Evolutionary conservation across 2,888 invertebrate species (phyloP).

Genomic region (Gymnocheta viridis): DNA sequence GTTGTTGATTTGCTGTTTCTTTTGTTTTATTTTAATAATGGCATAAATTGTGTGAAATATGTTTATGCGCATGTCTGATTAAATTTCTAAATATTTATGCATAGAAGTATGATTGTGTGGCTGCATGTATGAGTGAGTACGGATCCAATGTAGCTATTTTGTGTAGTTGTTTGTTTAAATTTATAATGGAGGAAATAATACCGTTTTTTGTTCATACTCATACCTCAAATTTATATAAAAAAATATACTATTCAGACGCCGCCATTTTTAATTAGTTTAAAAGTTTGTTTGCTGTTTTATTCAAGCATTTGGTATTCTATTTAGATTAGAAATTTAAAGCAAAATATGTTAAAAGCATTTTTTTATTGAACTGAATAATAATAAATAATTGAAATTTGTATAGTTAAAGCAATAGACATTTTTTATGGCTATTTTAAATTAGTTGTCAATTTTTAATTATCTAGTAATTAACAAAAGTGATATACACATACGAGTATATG

Average conservation of each 20-base stretch:
- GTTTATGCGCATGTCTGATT: slow-evolving; percentile 67
- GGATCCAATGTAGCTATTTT: background rate
- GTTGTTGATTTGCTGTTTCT: slow-evolving; percentile 3
- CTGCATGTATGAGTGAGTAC: background rate
- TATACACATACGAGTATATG: background rate
- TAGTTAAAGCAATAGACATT: background rate
- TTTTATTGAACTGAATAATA: background rate
- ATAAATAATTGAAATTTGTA: background rate
- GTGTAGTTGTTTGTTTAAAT: background rate
- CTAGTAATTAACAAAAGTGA: background rate
- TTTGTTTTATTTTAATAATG: slow-evolving; percentile 51
- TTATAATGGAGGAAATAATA: slow-evolving; percentile 60
- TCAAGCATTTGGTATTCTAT: background rate
- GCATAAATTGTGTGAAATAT: slow-evolving; percentile 57
- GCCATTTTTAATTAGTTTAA: slow-evolving; percentile 68
- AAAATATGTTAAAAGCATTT: slow-evolving; percentile 26
- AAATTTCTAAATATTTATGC: slow-evolving; percentile 14
- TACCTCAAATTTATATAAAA: background rate
- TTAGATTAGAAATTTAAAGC: background rate
- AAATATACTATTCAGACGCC: slow-evolving; percentile 33
- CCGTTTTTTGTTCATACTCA: background rate
- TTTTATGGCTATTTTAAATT: slow-evolving; percentile 19
- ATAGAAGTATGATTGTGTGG: background rate
- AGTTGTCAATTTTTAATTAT: slow-evolving; percentile 13
- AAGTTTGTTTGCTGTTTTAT: slow-evolving; percentile 20